Evolutionary conservation across 2,113 vertebrate genomes (phyloP).

Genomic region (Coptodon bakossiorum): DNA sequence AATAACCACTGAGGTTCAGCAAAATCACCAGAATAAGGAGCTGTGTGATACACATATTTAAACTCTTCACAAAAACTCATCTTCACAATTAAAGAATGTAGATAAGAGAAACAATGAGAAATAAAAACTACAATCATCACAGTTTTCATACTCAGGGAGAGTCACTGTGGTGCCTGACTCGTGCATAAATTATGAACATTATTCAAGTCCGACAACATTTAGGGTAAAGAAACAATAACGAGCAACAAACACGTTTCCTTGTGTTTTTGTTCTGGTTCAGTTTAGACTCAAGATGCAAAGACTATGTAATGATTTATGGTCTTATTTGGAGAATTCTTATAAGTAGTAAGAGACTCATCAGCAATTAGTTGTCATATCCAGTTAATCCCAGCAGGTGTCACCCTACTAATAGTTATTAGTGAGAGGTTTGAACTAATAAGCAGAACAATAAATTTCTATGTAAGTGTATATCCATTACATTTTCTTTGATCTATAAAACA

Average conservation of each 20-base stretch:
- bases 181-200: background rate
- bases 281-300: background rate
- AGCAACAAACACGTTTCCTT: background rate
- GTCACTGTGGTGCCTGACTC: fast-evolving
- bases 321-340: background rate
- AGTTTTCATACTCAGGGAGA: background rate
- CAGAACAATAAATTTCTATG: background rate
- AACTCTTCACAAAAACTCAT: background rate
- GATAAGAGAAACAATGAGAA: background rate
- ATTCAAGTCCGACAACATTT: background rate
- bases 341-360: background rate
- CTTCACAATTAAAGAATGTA: background rate
- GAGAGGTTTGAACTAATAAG: background rate
- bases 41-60: fast-evolving
- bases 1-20: background rate
- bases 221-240: background rate
- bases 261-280: background rate
- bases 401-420: background rate
- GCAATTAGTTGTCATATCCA: background rate
- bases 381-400: background rate
- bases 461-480: background rate
- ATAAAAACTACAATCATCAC: background rate
- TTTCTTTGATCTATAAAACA: background rate
- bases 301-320: fast-evolving
- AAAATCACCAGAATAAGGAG: background rate